Base-by-base conservation (phyloP, 1,140 invertebrate genomes). In the Mylabris phalerata region DNA sequence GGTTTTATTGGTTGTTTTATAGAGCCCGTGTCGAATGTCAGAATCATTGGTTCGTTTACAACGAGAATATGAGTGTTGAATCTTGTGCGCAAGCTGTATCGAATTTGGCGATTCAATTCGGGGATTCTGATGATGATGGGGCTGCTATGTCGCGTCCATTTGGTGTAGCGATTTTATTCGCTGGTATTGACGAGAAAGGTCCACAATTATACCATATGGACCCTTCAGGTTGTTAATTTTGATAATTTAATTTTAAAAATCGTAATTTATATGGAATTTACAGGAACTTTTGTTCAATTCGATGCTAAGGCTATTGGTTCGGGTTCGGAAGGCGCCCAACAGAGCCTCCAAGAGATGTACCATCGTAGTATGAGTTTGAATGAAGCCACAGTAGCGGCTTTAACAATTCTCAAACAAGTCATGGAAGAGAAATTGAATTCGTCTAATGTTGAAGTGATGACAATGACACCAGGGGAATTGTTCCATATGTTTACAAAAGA, bases 341-440 rank as follows among this genome's bases (percentile, higher is more conserved):
- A 99, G 74, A 94, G 92, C 64, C 81, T 86, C 13, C 80, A 98
- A 89, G 83, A 84, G 60, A 75, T 79, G n/a, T 85, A 82, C 60
- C 80, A 82, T 60, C 75, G 79, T 44, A 90, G 92, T 9, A 95
- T 99, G 89, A 95, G 90, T 0, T 75, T 99, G n/a, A 87, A 92
- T 59, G 95, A 98, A 79, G 97, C 96, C 10, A 87, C 93, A 52
- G 95, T 94, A 70, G 75, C 90, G 39, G 88, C 93, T 2, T 76
- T 99, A 10, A 94, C 89, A 6, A 99, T 98, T 70, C 76, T 99
- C 2, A 99, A 99, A 72, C 96, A 99, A 80, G 96, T 99, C 0
- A 99, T 99, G 98, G 98, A 99, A 75, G 98, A 99, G 75, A 99
- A 98, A 77, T 75, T 99, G 0, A 98, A 91, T 63, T 91, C 93